Evolutionary conservation across 64 coral and sea anemone species (phyloP).

Genomic region (Montipora sp.): DNA sequence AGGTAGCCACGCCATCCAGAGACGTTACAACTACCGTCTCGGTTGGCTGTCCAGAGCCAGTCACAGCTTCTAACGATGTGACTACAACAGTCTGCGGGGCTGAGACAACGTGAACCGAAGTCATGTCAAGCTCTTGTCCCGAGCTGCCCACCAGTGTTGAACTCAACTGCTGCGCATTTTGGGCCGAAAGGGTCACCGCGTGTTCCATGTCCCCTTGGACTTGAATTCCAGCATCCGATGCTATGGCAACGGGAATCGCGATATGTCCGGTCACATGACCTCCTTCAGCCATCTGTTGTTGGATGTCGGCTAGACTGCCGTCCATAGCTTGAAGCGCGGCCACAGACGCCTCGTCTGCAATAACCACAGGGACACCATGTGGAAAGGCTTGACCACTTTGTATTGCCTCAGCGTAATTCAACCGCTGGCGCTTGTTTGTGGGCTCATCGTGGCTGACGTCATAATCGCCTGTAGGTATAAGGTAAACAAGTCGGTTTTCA

Average conservation of each 20-base stretch:
- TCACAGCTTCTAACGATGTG: constrained; percentile 81
- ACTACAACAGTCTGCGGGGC: constrained; percentile 89
- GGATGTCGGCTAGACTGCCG: constrained; percentile 86
- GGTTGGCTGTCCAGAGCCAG: constrained; percentile 62
- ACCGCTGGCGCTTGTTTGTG: constrained; percentile 80
- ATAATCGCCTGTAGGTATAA: constrained; percentile 41
- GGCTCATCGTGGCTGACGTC: constrained; percentile 75
- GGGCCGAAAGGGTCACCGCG: constrained; percentile 66
- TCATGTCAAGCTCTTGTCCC: constrained; percentile 77
- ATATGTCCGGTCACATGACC: constrained; percentile 89
- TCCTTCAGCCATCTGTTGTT: constrained; percentile 88
- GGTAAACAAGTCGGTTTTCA: neutral
- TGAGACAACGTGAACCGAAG: constrained; percentile 56
- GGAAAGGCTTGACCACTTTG: constrained; percentile 82
- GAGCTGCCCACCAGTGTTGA: constrained; percentile 68
- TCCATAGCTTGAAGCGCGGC: constrained; percentile 97
- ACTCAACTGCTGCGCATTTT: constrained; percentile 64
- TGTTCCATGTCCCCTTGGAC: constrained; percentile 77
- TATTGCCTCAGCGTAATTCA: constrained; percentile 82
- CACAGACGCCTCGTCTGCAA: constrained; percentile 93
- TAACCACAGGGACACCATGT: constrained; percentile 86
- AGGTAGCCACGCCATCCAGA: constrained; percentile 58
- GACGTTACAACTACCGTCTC: constrained; percentile 55
- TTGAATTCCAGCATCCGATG: constrained; percentile 90
- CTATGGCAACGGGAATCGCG: constrained; percentile 97